Evolutionary conservation across 2,888 invertebrate species (phyloP).

Genomic region (Lagria hirta): DNA sequence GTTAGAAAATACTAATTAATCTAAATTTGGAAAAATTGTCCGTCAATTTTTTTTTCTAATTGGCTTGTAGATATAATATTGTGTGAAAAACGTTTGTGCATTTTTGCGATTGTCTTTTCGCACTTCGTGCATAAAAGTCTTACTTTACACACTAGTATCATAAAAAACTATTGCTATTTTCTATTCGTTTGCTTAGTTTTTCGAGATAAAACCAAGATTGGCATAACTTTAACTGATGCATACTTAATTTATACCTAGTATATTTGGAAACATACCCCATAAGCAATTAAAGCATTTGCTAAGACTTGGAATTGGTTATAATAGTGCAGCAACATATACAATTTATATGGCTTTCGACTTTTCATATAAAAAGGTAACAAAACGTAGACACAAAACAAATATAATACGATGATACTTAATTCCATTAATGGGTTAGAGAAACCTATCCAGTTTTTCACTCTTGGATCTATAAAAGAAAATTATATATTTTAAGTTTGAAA

Average conservation of each 20-base stretch:
- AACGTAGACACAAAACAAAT: slow-evolving; percentile 56
- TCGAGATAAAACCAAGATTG: too few species aligned
- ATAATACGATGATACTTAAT: slow-evolving; percentile 53
- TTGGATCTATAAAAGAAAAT: slow-evolving; percentile 10
- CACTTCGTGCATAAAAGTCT: too few species aligned
- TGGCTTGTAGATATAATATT: too few species aligned
- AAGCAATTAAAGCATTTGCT: slow-evolving; percentile 66
- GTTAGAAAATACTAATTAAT: too few species aligned
- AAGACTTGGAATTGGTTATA: slow-evolving; percentile 83
- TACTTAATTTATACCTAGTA: neutral
- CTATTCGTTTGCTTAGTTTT: too few species aligned
- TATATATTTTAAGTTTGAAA: neutral
- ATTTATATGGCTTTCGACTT: slow-evolving; percentile 64
- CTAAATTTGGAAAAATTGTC: too few species aligned
- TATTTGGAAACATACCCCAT: slow-evolving; percentile 72
- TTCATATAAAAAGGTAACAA: slow-evolving; percentile 68
- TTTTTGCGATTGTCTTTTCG: too few species aligned
- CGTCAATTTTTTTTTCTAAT: too few species aligned
- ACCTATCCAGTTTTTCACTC: slow-evolving; percentile 49
- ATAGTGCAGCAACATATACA: slow-evolving; percentile 66
- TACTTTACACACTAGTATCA: too few species aligned
- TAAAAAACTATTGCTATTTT: too few species aligned
- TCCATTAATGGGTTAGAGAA: slow-evolving; percentile 58
- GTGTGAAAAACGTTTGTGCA: too few species aligned
- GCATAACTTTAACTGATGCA: too few species aligned